phyloP scores from a whole-genome alignment of 35 echinoderm and acorn worm genomes.

The Strongylocentrotus purpuratus region DNA sequence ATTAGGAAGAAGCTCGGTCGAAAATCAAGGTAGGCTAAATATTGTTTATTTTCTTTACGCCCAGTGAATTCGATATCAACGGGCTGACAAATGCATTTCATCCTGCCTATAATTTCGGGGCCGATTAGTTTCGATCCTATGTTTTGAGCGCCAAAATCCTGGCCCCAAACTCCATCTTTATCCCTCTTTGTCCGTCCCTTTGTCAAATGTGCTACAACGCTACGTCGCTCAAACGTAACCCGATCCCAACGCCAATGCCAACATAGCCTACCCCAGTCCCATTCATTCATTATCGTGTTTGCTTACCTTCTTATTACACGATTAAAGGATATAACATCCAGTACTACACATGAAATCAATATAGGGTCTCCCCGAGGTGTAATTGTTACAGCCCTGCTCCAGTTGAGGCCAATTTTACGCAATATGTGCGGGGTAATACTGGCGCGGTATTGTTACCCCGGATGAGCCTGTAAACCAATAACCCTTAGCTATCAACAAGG shows the following conservation, averaged over 20 bases:
- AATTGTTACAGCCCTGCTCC: conserved; percentile 50
- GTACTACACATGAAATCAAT: conserved; percentile 50
- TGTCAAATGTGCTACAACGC: background rate
- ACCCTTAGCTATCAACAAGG: conserved; percentile 49
- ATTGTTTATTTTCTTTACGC: conserved; percentile 22
- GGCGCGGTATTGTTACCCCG: background rate
- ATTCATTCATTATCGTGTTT: conserved; percentile 53
- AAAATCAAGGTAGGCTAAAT: conserved; percentile 30
- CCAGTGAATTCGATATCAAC: background rate
- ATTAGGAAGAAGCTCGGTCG: background rate
- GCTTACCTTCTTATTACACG: conserved; percentile 56
- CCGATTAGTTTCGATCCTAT: conserved; percentile 5
- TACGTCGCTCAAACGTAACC: conserved; percentile 20
- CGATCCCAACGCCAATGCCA: background rate
- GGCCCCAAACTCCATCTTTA: background rate
- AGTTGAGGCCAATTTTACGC: conserved; percentile 40
- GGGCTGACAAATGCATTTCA: background rate
- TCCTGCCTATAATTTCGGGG: background rate
- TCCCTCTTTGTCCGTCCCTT: conserved; percentile 8
- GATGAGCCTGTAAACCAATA: conserved; percentile 30
- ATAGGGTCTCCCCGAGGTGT: conserved; percentile 44
- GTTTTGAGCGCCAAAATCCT: conserved; percentile 13
- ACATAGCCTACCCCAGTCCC: conserved; percentile 29
- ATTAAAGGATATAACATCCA: conserved; percentile 35
- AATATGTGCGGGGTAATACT: background rate